Conservation (phyloP, 2,888 invertebrate species). For the Acronicta psi region DNA sequence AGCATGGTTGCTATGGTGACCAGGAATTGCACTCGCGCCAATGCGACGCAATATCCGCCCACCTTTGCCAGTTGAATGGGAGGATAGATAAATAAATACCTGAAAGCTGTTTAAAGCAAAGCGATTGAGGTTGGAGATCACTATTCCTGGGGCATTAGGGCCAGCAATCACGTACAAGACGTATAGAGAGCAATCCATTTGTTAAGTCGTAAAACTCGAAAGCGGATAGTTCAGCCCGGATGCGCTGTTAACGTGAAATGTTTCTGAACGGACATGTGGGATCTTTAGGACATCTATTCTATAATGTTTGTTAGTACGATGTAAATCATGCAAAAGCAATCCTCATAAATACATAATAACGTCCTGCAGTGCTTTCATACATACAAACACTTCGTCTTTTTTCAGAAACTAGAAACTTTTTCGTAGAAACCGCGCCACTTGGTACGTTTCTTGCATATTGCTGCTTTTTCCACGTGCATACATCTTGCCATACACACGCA, state of each 20-base stretch:
- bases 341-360: no score
- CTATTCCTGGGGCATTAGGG: slow-evolving; percentile 14
- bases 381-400: no score
- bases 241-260: slow-evolving; percentile 31
- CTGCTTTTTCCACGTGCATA: no score
- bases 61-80: slow-evolving; percentile 2
- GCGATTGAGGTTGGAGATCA: slow-evolving; percentile 8
- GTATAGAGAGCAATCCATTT: slow-evolving; percentile 33
- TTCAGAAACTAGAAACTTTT: no score
- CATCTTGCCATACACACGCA: no score
- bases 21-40: not conserved
- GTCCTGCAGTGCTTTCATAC: no score
- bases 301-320: no score
- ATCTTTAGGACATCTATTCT: no score
- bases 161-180: slow-evolving; percentile 26
- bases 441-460: no score
- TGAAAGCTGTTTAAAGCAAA: slow-evolving; percentile 3
- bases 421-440: no score
- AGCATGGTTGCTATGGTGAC: not conserved
- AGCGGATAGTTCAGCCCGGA: slow-evolving; percentile 24
- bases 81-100: slow-evolving; percentile 2
- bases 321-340: no score
- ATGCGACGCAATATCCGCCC: slow-evolving; percentile 2
- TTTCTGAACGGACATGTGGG: slow-evolving; percentile 8
- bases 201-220: slow-evolving; percentile 33